phyloP scores from a whole-genome alignment of 2,113 vertebrate genomes.

The Ancistrus triradiatus region DNA sequence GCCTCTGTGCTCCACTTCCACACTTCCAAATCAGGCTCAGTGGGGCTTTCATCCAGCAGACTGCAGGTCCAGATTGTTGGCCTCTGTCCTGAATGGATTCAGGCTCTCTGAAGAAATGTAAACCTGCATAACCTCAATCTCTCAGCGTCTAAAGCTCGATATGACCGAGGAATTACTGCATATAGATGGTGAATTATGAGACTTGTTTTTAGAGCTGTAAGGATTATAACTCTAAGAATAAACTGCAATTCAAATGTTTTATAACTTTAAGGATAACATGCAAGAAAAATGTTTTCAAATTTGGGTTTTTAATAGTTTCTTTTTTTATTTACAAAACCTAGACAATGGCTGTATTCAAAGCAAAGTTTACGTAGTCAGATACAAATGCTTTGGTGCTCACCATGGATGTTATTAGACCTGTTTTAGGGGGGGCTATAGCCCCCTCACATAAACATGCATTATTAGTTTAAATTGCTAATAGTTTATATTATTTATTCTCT shows the following conservation, averaged over 20 bases:
- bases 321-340: too few relatives aligned
- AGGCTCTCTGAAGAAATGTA: not conserved
- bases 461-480: too few relatives aligned
- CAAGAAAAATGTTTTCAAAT: not conserved
- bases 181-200: not conserved
- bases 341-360: too few relatives aligned
- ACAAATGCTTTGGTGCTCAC: too few relatives aligned
- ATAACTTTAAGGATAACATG: not conserved
- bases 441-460: too few relatives aligned
- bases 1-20: not conserved
- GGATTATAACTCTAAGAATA: not conserved
- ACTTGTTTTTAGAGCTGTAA: too few relatives aligned
- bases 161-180: not conserved
- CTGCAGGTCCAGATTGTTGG: not conserved
- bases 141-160: not conserved
- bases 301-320: too few relatives aligned
- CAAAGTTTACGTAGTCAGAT: too few relatives aligned
- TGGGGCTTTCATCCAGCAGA: slow-evolving; percentile 23
- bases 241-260: not conserved
- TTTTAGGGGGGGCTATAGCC: too few relatives aligned
- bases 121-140: not conserved
- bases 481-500: too few relatives aligned
- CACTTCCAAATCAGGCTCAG: slow-evolving; percentile 3
- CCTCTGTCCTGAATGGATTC: slow-evolving; percentile 10
- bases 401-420: too few relatives aligned